Evolutionary conservation across 2,113 vertebrate species (phyloP).

Genomic region (Ondatra zibethicus): DNA sequence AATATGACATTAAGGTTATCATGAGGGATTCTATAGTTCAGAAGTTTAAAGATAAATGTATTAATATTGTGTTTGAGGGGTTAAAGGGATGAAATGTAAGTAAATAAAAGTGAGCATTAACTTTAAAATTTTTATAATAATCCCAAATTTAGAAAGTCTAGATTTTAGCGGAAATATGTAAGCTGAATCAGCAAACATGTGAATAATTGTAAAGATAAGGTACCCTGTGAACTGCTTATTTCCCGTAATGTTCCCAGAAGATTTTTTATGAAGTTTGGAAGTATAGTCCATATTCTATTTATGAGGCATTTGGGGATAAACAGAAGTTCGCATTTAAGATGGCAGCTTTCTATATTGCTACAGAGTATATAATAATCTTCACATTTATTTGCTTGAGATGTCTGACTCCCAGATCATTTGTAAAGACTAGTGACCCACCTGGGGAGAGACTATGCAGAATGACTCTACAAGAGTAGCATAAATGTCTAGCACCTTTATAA

Average conservation of each 20-base stretch:
- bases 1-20: background rate
- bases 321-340: background rate
- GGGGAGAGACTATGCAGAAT: background rate
- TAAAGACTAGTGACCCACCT: background rate
- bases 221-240: background rate
- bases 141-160: background rate
- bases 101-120: background rate
- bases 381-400: background rate
- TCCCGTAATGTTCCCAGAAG: background rate
- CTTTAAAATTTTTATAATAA: background rate
- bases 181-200: background rate
- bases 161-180: background rate
- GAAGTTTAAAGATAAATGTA: background rate
- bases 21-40: background rate
- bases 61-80: background rate
- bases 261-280: background rate
- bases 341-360: background rate
- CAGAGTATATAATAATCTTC: background rate
- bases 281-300: background rate
- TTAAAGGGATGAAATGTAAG: background rate
- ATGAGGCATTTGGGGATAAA: background rate
- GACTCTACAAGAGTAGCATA: background rate
- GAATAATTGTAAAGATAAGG: background rate
- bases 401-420: slow-evolving; percentile 5
- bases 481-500: background rate